Evolutionary conservation across 2,797 vertebrate genomes (phyloP), one percentile per base, ranked within the genome.

Genomic region (Platalea minor): DNA sequence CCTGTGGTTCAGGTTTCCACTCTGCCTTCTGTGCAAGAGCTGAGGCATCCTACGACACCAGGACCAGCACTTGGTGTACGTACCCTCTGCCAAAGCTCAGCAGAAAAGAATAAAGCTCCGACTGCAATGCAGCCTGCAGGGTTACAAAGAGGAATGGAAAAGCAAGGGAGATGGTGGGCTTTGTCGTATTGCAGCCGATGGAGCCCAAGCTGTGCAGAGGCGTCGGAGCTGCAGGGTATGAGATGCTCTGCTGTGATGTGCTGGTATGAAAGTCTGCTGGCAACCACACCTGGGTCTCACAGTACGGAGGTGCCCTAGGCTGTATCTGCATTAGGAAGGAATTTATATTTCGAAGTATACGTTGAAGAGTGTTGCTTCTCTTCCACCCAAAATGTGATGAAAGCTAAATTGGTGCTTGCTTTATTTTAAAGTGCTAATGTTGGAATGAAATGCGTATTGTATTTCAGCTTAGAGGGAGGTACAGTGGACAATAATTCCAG

Each of bases 401-500:
- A 81, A 86, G 56, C 37, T 28, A 46, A 91, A 91, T 79, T 18
- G 60, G 19, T 53, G 51, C 68, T 88, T 76, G 63, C 63, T 74
- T 39, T 89, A 35, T 89, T 94, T 81, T 67, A 64, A 87, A 91
- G 39, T 25, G 82, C 41, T 91, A 53, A 85, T 10, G 67, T 81
- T 73, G 83, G 77, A 88, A 61, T 57, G 68, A 89, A 94, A 87
- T 31, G 70, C 6, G 4, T 84, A 45, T 93, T 91, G 60, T 90
- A 23, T 91, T 92, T 86, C 78, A 67, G 63, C 89, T 88, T 68
- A 80, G 93, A 79, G 59, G 81, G 76, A 60, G 39, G 63, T 59
- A 48, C 63, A 48, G 70, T 69, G 88, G 77, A 85, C 80, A 81
- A 63, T 76, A 94, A 93, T 93, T 96, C 86, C 80, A 94, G 89